Evolutionary conservation across 2,797 vertebrate genomes (phyloP).

Genomic region (Molossus alvarezi): DNA sequence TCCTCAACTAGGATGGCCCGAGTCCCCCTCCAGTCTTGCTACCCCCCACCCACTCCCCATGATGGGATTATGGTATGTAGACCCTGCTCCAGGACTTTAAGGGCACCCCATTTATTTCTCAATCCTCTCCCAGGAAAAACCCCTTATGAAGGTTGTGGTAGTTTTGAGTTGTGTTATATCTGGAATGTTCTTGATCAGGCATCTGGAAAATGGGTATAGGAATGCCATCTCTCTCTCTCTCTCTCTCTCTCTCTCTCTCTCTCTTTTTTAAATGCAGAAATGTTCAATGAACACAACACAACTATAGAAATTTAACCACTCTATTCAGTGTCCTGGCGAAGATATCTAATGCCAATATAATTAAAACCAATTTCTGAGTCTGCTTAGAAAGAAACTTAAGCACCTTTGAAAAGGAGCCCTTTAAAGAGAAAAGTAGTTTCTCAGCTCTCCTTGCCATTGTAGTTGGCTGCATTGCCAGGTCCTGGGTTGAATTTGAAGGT

Average conservation of each 20-base stretch:
- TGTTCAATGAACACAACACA: neutral
- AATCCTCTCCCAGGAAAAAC: neutral
- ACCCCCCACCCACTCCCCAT: neutral
- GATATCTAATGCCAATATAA: constrained; percentile 71
- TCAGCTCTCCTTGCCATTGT: constrained; percentile 41
- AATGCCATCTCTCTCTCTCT: neutral
- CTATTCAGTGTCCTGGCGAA: constrained; percentile 55
- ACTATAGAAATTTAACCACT: neutral
- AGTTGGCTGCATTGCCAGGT: constrained; percentile 66
- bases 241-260: neutral
- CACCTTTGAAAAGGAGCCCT: constrained; percentile 52
- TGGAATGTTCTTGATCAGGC: neutral
- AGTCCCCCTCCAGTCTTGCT: neutral
- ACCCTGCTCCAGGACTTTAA: neutral
- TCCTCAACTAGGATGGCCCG: neutral
- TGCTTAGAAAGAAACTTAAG: constrained; percentile 79
- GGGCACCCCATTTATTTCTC: neutral
- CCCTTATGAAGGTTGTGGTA: neutral
- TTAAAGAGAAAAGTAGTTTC: constrained; percentile 52
- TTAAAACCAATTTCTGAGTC: constrained; percentile 58
- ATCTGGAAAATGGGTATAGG: constrained; percentile 29
- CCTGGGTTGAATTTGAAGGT: constrained; percentile 80
- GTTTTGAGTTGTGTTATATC: neutral
- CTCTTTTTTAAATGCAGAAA: neutral
- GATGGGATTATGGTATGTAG: neutral